These are phyloP conservation scores for Syngnathus acus DNA, from an alignment of 2,797 vertebrate species.

Conservation along the genomic window DNA sequence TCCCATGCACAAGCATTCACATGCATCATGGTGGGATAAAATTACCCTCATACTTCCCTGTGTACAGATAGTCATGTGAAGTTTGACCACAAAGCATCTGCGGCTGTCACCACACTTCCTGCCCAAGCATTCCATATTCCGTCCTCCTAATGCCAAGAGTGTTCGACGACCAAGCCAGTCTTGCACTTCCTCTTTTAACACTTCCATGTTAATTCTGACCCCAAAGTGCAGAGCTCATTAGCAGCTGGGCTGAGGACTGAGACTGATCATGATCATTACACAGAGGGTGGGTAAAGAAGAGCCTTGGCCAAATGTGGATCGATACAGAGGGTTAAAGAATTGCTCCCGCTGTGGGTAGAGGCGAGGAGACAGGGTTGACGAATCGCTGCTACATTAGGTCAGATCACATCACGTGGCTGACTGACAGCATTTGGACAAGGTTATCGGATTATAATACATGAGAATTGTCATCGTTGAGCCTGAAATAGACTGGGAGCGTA, in stretches of 20 bases:
- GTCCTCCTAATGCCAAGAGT: conserved; percentile 47
- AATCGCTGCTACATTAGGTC: conserved; percentile 39
- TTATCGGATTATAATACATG: not conserved
- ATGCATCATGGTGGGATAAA: conserved; percentile 69
- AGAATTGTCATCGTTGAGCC: conserved; percentile 50
- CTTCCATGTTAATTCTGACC: conserved; percentile 30
- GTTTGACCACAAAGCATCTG: conserved; percentile 45
- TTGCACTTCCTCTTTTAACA: conserved; percentile 17
- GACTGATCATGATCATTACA: conserved; percentile 29
- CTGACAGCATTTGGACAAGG: conserved; percentile 31
- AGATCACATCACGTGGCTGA: conserved; percentile 25
- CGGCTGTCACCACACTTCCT: conserved; percentile 45
- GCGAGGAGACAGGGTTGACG: conserved; percentile 28
- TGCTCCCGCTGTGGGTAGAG: conserved; percentile 50
- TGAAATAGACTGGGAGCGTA: conserved; percentile 64
- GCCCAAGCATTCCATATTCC: conserved; percentile 39
- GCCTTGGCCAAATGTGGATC: conserved; percentile 45
- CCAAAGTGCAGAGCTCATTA: conserved; percentile 30
- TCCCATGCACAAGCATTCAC: conserved; percentile 52
- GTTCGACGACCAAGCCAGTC: conserved; percentile 38
- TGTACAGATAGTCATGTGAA: conserved; percentile 55
- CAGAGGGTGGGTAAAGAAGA: conserved; percentile 13
- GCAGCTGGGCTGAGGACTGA: conserved; percentile 16
- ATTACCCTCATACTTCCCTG: conserved; percentile 59
- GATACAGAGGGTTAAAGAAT: conserved; percentile 46